A percentile compares a stretch with the other conserved stretches of the same genome.
These are phyloP conservation scores for Tinamus guttatus DNA, from an alignment of 2,113 vertebrate genomes.

Conservation along the genomic window DNA sequence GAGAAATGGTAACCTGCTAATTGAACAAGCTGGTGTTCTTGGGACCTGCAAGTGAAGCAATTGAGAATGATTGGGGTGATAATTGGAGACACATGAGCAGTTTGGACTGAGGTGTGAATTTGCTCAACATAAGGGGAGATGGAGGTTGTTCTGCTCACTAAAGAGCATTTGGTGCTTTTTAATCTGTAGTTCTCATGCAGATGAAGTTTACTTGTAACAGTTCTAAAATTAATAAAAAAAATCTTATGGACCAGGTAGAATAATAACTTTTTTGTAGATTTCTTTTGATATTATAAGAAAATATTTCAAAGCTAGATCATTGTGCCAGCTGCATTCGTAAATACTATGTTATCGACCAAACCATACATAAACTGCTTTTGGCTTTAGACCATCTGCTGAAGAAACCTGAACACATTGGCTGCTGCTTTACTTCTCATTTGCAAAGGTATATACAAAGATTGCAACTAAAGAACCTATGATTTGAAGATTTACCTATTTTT, in stretches of 20 bases:
- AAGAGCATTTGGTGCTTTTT: not conserved
- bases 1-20: not conserved
- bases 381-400: not conserved
- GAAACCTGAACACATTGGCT: not conserved
- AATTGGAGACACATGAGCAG: not conserved
- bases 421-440: not conserved
- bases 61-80: not conserved
- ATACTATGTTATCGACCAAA: not conserved
- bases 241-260: not conserved
- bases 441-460: not conserved
- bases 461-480: not conserved
- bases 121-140: not conserved
- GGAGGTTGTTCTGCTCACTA: not conserved
- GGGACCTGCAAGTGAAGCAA: not conserved
- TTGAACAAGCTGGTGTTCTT: not conserved
- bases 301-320: not conserved
- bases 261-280: not conserved
- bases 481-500: not conserved
- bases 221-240: not conserved
- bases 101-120: not conserved
- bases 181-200: not conserved
- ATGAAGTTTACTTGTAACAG: not conserved
- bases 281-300: not conserved
- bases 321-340: fast-evolving
- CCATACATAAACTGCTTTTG: not conserved